Conservation (phyloP, 2,113 vertebrate genomes). For the Caloenas nicobarica region DNA sequence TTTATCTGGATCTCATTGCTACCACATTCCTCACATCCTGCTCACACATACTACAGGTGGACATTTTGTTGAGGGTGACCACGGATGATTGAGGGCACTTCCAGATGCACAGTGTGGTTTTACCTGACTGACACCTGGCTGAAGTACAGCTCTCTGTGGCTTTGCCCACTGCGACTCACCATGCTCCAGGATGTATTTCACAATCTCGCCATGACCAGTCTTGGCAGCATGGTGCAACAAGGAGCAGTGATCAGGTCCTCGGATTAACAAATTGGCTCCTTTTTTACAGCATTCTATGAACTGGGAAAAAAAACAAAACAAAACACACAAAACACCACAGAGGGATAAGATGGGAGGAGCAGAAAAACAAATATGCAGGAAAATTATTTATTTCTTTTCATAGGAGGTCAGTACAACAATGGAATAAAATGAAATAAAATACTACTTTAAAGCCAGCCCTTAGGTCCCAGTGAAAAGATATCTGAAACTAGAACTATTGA, state of each 20-base stretch:
- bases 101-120: accelerated
- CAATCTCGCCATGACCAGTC: conserved; percentile 83
- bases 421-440: background rate
- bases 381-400: background rate
- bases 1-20: background rate
- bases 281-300: conserved; percentile 85
- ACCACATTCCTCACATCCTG: background rate
- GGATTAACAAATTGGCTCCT: conserved; percentile 88
- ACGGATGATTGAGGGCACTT: background rate
- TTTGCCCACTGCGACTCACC: conserved; percentile 75
- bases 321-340: background rate
- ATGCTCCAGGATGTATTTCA: conserved; percentile 89
- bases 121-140: background rate
- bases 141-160: background rate
- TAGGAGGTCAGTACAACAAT: background rate
- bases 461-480: background rate
- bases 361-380: background rate
- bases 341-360: background rate
- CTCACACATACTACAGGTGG: background rate
- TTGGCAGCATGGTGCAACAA: conserved; percentile 89
- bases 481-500: background rate
- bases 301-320: conserved; percentile 60
- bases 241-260: conserved; percentile 86
- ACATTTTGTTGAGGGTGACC: background rate
- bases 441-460: background rate